phyloP scores from a whole-genome alignment of 2,797 vertebrate genomes.

The Peromyscus eremicus region DNA sequence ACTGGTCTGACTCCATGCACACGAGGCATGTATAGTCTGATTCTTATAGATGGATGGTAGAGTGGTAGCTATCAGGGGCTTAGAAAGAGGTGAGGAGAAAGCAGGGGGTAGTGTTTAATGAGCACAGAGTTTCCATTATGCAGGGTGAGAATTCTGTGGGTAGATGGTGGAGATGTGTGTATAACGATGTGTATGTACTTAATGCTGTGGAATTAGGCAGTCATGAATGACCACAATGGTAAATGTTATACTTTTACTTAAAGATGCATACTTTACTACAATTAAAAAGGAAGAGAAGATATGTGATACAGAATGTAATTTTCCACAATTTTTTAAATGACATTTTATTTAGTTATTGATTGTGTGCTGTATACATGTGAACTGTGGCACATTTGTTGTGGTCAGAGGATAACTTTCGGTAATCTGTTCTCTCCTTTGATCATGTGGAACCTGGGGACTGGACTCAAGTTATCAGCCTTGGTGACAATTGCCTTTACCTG shows the following conservation, averaged over 20 bases:
- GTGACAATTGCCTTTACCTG: background rate
- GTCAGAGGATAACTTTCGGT: background rate
- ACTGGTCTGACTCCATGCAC: accelerated
- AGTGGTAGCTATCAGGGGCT: accelerated
- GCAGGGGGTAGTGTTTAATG: accelerated
- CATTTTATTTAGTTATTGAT: background rate
- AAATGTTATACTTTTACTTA: background rate
- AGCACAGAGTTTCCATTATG: background rate
- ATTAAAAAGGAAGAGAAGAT: background rate
- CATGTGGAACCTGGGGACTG: background rate
- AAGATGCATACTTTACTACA: background rate
- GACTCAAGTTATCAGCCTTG: too few relatives aligned
- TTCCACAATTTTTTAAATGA: background rate
- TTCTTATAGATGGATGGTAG: background rate
- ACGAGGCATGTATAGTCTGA: accelerated
- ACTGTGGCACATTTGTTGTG: background rate
- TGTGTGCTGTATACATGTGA: background rate
- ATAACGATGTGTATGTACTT: accelerated
- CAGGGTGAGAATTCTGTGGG: background rate
- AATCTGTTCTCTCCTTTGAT: background rate
- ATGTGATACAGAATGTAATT: background rate
- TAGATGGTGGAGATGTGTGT: accelerated
- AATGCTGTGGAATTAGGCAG: background rate
- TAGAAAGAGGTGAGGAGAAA: too few relatives aligned
- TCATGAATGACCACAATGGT: background rate